These are phyloP conservation scores for Operophtera brumata DNA, from an alignment of 2,888 invertebrate species.

Conservation along the genomic window DNA sequence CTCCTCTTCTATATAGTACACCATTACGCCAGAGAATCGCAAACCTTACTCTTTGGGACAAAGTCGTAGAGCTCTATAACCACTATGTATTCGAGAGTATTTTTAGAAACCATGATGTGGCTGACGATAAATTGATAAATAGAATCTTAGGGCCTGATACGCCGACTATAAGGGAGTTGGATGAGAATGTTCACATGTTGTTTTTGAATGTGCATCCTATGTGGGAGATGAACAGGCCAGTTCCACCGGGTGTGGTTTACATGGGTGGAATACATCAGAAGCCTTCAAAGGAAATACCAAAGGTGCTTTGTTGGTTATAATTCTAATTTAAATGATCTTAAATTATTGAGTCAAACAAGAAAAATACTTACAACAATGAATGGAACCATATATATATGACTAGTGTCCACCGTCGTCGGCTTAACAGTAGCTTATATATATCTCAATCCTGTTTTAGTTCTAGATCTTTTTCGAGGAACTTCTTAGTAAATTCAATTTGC, in stretches of 20 bases:
- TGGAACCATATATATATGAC: too few species aligned
- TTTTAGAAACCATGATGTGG: conserved; percentile 7
- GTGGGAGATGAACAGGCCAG: conserved; percentile 54
- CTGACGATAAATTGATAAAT: conserved; percentile 27
- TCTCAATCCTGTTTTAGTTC: too few species aligned
- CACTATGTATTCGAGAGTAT: conserved; percentile 16
- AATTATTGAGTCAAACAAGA: too few species aligned
- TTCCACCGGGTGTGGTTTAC: conserved; percentile 56
- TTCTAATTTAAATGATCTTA: too few species aligned
- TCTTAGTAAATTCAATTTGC: too few species aligned
- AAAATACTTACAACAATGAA: too few species aligned
- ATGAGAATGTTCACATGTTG: conserved; percentile 50
- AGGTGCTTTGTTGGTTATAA: too few species aligned
- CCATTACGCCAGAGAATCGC: conserved; percentile 7
- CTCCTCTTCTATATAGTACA: conserved; percentile 13
- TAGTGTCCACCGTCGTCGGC: too few species aligned
- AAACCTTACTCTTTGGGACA: conserved; percentile 23
- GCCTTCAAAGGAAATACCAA: conserved; percentile 51
- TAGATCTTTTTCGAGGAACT: too few species aligned
- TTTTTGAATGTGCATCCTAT: conserved; percentile 61
- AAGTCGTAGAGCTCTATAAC: conserved; percentile 17
- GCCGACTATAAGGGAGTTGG: conserved; percentile 34
- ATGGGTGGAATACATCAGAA: conserved; percentile 62
- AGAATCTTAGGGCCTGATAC: conserved; percentile 36
- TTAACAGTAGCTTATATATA: too few species aligned